Percentiles rank a stretch among this genome's conserved stretches.
Evolutionary conservation across 37 sponge, comb jelly and placozoan genomes (phyloP).

Genomic region (Aphrocallistes beatrix): DNA sequence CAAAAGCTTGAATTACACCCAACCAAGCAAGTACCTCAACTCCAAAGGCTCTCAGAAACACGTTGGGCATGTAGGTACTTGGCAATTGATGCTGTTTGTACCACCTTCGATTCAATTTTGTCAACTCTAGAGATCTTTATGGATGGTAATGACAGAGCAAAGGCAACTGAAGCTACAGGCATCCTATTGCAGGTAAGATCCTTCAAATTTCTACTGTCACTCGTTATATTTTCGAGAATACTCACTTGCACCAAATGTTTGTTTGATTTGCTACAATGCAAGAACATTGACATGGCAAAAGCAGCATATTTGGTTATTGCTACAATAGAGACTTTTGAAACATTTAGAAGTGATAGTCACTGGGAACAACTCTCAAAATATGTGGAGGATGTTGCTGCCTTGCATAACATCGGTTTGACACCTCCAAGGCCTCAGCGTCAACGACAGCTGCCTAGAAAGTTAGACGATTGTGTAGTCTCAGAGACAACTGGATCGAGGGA

Average conservation of each 20-base stretch:
- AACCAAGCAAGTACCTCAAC: constrained; percentile 27
- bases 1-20: constrained; percentile 40
- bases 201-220: constrained; percentile 34
- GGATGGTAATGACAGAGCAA: constrained; percentile 38
- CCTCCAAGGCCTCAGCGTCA: neutral
- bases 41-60: constrained; percentile 52
- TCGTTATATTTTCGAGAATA: constrained; percentile 28
- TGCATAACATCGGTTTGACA: neutral
- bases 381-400: neutral
- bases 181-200: constrained; percentile 35
- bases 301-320: neutral
- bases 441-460: neutral
- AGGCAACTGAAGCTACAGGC: constrained; percentile 42
- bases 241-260: constrained; percentile 33
- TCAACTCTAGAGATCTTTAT: constrained; percentile 39
- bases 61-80: constrained; percentile 53
- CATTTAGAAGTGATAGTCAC: neutral
- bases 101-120: constrained; percentile 42
- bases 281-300: neutral
- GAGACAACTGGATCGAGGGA: constrained; percentile 5
- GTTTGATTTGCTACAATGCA: neutral
- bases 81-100: constrained; percentile 33
- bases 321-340: neutral
- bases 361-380: neutral
- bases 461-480: neutral